Evolutionary conservation across 1,140 invertebrate species (phyloP).

Genomic region (Pseudomyrmex concolor): DNA sequence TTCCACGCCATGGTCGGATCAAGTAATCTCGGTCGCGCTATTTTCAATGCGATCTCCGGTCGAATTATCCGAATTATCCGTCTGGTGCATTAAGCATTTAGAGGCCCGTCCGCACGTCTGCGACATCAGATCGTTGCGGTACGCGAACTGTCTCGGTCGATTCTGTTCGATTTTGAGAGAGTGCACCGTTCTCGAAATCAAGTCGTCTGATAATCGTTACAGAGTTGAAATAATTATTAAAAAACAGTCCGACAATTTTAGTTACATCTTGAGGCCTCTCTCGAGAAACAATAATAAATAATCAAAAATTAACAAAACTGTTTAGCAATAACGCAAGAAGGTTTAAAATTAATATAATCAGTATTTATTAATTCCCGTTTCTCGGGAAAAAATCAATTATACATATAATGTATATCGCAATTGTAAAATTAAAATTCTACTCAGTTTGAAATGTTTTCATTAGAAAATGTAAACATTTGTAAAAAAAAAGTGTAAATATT

Average conservation of each 20-base stretch:
- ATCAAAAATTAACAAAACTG: neutral
- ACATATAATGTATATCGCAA: neutral
- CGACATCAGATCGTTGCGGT: constrained; percentile 58
- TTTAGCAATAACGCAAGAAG: too few relatives aligned
- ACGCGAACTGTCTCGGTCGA: constrained; percentile 53
- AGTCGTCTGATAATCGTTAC: neutral
- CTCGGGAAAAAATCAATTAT: neutral
- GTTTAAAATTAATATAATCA: neutral
- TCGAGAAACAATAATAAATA: neutral
- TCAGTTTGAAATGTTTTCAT: neutral
- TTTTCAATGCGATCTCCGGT: constrained; percentile 76
- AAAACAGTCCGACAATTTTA: neutral
- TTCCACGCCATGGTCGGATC: constrained; percentile 60
- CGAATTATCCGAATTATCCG: constrained; percentile 79
- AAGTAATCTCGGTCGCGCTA: constrained; percentile 74
- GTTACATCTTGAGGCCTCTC: neutral
- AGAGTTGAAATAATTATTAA: constrained; percentile 6
- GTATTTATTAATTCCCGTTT: neutral
- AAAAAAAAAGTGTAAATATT: neutral
- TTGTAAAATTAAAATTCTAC: neutral
- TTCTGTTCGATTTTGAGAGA: constrained; percentile 58
- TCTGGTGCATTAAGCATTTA: constrained; percentile 80
- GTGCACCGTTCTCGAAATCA: constrained; percentile 4
- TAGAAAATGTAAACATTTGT: too few relatives aligned
- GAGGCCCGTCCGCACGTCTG: constrained; percentile 68